phyloP scores from a whole-genome alignment of 2,888 invertebrate species.

The Choristoneura rosaceana region DNA sequence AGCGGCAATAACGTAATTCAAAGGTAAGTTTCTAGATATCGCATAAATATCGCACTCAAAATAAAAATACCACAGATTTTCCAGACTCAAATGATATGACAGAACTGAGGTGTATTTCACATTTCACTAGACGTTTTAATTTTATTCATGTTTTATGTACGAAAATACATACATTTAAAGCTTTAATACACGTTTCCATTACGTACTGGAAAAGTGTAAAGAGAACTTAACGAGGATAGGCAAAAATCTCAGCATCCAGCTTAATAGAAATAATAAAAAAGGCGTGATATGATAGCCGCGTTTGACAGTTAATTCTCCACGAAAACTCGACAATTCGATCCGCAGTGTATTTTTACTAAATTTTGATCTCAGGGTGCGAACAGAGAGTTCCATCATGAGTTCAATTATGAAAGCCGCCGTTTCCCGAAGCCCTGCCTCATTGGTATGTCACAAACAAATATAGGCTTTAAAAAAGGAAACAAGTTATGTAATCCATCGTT shows the following conservation, averaged over 20 bases:
- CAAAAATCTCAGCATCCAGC: conserved; percentile 3
- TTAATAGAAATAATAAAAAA: not conserved
- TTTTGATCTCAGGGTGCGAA: conserved; percentile 80
- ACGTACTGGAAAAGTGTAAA: not conserved
- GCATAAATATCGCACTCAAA: too few relatives aligned
- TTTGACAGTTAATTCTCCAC: conserved; percentile 29
- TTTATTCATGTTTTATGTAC: not conserved
- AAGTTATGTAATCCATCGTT: conserved; percentile 75
- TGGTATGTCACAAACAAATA: conserved; percentile 62
- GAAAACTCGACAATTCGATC: conserved; percentile 22
- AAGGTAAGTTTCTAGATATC: not conserved
- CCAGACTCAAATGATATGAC: not conserved
- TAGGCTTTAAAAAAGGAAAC: conserved; percentile 52
- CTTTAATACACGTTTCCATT: not conserved
- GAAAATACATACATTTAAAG: not conserved
- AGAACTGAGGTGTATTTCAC: conserved; percentile 25
- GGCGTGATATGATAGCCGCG: not conserved
- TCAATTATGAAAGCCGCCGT: conserved; percentile 78
- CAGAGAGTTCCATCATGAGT: conserved; percentile 86
- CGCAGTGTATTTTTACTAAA: conserved; percentile 30
- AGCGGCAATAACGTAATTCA: not conserved
- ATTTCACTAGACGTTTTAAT: conserved; percentile 12
- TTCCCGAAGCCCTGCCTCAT: conserved; percentile 74
- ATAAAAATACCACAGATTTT: too few relatives aligned
- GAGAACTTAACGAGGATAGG: not conserved